These are phyloP conservation scores for Cercopithecus mona DNA, from an alignment of 2,113 vertebrate genomes.

Conservation along the genomic window DNA sequence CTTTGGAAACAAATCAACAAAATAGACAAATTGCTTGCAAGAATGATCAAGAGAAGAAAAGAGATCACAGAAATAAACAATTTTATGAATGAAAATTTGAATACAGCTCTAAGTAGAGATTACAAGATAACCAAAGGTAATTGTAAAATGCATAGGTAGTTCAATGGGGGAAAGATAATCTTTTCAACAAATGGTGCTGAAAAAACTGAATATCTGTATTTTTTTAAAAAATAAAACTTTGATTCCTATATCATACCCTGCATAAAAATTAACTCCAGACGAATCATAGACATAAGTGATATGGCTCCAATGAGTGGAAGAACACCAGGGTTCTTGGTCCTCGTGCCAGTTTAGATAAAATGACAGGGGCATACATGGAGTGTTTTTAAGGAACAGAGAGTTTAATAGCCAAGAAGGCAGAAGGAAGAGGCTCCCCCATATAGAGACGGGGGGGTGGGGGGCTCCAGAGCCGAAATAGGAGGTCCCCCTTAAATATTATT, in stretches of 20 bases:
- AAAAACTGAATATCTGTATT: background rate
- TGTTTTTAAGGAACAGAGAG: too few relatives aligned
- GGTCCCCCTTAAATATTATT: background rate
- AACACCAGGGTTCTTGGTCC: too few relatives aligned
- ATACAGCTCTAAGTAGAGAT: background rate
- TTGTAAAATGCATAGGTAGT: background rate
- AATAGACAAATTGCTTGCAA: background rate
- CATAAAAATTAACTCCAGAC: background rate
- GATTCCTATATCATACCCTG: background rate
- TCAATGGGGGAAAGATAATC: background rate
- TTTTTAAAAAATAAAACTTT: background rate
- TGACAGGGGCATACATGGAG: too few relatives aligned
- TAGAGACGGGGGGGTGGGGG: too few relatives aligned
- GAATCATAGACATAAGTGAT: background rate
- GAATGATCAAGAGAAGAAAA: background rate
- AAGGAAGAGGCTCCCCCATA: too few relatives aligned
- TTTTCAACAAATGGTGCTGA: background rate
- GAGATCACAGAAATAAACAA: background rate
- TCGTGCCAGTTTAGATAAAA: too few relatives aligned
- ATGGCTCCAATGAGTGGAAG: too few relatives aligned
- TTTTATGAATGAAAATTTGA: background rate
- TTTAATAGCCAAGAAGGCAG: too few relatives aligned
- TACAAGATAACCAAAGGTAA: background rate
- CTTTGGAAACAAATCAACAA: background rate
- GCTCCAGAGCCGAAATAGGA: too few relatives aligned